Conservation (phyloP, 2,888 invertebrate genomes). For the Automeris io region DNA sequence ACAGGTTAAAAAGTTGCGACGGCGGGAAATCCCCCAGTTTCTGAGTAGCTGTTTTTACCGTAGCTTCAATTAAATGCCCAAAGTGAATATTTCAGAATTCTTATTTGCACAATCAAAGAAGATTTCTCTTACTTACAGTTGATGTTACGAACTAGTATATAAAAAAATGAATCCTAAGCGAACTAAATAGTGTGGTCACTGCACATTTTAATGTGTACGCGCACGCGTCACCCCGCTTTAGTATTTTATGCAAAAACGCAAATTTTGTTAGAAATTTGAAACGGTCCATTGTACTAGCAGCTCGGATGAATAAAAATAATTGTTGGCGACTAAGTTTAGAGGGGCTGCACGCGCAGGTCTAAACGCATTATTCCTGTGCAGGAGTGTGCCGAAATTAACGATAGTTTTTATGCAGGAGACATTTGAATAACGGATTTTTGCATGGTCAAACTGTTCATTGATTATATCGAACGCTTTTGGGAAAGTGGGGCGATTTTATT, state of each 20-base stretch:
- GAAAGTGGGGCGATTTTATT: slow-evolving; percentile 22
- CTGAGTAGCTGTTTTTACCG: too few relatives aligned
- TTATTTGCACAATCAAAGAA: too few relatives aligned
- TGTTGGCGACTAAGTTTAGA: slow-evolving; percentile 56
- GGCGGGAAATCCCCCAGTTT: too few relatives aligned
- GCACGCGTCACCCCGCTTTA: slow-evolving; percentile 59
- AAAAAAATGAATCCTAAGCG: not conserved
- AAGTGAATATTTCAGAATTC: too few relatives aligned
- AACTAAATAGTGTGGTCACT: slow-evolving; percentile 28
- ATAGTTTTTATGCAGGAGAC: slow-evolving; percentile 63
- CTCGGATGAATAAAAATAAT: slow-evolving; percentile 70
- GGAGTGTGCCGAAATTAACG: slow-evolving; percentile 61
- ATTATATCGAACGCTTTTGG: slow-evolving; percentile 30
- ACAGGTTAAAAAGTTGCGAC: too few relatives aligned
- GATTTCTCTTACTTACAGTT: not conserved
- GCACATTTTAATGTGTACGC: slow-evolving; percentile 42
- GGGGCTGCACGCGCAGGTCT: slow-evolving; percentile 48
- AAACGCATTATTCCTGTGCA: slow-evolving; percentile 33
- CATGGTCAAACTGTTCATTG: slow-evolving; percentile 48
- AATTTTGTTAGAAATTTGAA: slow-evolving; percentile 75
- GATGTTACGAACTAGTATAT: not conserved
- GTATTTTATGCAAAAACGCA: slow-evolving; percentile 76
- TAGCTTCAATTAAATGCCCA: too few relatives aligned
- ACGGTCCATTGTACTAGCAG: slow-evolving; percentile 63
- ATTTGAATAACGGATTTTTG: slow-evolving; percentile 54